Base-by-base conservation (phyloP, 2,113 vertebrate species). In the Dromaius novaehollandiae region DNA sequence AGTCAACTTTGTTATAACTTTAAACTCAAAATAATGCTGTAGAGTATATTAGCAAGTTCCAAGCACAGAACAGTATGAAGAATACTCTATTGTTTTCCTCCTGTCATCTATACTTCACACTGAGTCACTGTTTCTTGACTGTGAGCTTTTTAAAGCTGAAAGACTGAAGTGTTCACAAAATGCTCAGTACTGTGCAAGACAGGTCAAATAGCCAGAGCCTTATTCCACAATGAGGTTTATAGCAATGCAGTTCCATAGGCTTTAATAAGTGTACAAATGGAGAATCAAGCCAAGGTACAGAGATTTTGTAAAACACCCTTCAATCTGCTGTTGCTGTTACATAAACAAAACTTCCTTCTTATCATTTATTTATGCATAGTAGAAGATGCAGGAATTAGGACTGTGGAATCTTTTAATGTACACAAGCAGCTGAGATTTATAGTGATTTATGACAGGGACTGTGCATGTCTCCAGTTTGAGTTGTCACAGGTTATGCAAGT, bases 301-400 rank as follows among this genome's bases (percentile, higher is more conserved):
- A 26, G 16, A 18, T 71, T 71, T 51, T 71, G 48, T n/a, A 36
- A 11, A 11, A 38, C 32, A 5, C 22, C 25, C 34, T 73, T 51
- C 34, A 2, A 38, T 73, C 15, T 36, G n/a, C 15, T 24, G 7
- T 51, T 50, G 48, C 77, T 69, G 21, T 70, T 70, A 48, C 5
- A 34, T 46, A 38, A 86, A 42, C 26, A 60, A 11, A 56, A 13
- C 6, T 3, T 28, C 87, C 93, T 69, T 55, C 22, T 46, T 55
- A 36, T 4, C 64, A 0, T 48, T 5, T 19, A 26, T 69, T 64
- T 3, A 19, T 48, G 32, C 11, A 1, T n/a, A 38, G 25, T 42
- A 42, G 46, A 61, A 58, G 63, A n/a, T 80, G 9, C 10, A 56
- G 18, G 28, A 11, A 50, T 86, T 78, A 70, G 55, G 63, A 38